Percentiles rank a stretch among this genome's conserved stretches.
These are phyloP conservation scores for Dromas ardeola DNA, from an alignment of 2,113 vertebrate species.

Conservation along the genomic window DNA sequence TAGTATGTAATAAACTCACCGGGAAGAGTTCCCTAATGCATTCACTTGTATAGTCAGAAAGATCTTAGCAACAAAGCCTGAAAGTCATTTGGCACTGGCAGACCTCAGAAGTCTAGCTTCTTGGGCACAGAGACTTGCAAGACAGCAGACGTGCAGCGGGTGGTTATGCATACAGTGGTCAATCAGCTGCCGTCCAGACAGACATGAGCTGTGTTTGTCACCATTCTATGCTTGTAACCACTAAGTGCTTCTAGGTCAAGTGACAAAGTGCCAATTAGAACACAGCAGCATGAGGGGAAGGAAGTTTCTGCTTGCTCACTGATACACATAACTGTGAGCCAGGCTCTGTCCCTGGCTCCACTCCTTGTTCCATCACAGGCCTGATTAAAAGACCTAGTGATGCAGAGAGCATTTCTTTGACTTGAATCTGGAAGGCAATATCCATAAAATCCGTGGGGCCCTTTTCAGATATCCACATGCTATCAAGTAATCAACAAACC, in stretches of 20 bases:
- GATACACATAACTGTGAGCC: accelerated
- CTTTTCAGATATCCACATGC: neutral
- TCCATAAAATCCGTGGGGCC: neutral
- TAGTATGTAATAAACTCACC: neutral
- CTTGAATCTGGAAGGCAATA: neutral
- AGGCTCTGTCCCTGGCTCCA: neutral
- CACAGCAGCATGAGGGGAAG: neutral
- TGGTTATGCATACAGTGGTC: neutral
- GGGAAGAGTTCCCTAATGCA: neutral
- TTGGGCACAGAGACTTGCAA: neutral
- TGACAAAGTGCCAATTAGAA: neutral
- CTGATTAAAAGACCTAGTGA: neutral
- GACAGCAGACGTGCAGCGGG: neutral
- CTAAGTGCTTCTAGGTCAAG: neutral
- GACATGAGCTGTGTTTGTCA: neutral
- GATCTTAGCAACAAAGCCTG: neutral
- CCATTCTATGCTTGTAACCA: neutral
- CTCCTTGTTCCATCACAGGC: neutral
- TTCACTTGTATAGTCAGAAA: neutral
- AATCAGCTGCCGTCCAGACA: neutral
- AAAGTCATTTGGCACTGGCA: neutral
- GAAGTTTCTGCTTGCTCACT: neutral
- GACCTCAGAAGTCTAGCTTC: neutral
- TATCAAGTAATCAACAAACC: neutral
- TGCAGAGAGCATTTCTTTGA: neutral